Evolutionary conservation across 2,113 vertebrate genomes (phyloP), one percentile per base, ranked within the genome.

Genomic region (Onychorhynchus coronatus): DNA sequence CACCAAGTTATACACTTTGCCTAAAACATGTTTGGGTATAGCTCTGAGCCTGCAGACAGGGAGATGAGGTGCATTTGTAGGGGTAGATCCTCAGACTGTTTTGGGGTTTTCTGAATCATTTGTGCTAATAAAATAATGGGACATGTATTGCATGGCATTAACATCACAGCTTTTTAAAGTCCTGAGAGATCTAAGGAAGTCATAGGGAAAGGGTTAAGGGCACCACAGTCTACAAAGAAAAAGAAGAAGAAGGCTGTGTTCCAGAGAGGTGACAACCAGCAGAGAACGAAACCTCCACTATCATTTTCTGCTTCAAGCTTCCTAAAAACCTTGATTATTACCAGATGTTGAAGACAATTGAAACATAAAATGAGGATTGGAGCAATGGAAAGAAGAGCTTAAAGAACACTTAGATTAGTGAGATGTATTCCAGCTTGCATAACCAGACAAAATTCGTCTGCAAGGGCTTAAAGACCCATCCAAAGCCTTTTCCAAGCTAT

Each of bases 321-420:
- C 68, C 72, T 67, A 55, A 59, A 91, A 88, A 62, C 18, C 55
- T 84, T 88, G 55, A 77, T 55, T 70, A 63, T 86, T 84, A 78
- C 42, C 89, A 96, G 79, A 71, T 72, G 88, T 39, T 59, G 59
- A 87, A 91, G 39, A 63, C 14, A 84, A 67, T 1, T 67, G 39
- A 62, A 88, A 92, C 14, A 49, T 44, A 8, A 27, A 74, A 53
- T 7, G 17, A 85, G 14, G 53, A 93, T 37, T 89, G 21, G 44
- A 91, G 50, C 8, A n/a, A 22, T 3, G 1, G 62, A 92, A 92
- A 96, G 63, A 59, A 76, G 24, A 87, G 65, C 42, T 89, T 78
- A 81, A 83, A 91, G 56, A 95, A 71, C 58, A 74, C 74, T 95
- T 94, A 80, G 59, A 81, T 89, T 74, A 92, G 28, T 7, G 24